These are phyloP conservation scores for Maccullochella peelii DNA, from an alignment of 2,113 vertebrate genomes.

Conservation along the genomic window DNA sequence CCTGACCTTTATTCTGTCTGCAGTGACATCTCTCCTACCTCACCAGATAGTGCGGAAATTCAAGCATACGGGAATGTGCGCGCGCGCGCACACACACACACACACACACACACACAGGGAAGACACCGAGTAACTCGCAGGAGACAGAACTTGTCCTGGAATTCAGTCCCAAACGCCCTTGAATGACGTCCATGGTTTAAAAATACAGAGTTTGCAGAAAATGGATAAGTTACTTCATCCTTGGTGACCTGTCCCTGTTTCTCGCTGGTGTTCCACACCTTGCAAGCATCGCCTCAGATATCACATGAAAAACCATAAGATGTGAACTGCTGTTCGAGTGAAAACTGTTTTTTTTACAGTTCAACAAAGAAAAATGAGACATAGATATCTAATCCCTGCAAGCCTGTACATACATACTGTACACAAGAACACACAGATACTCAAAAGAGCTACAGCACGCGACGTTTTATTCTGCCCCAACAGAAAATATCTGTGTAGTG, in stretches of 20 bases:
- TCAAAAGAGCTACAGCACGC: background rate
- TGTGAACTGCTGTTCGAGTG: background rate
- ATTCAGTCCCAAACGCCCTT: constrained; percentile 72
- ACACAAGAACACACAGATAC: constrained; percentile 23
- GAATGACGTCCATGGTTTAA: constrained; percentile 74
- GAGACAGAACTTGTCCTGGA: constrained; percentile 76
- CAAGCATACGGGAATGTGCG: constrained; percentile 53
- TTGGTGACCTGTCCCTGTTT: constrained; percentile 74
- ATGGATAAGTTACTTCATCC: constrained; percentile 71
- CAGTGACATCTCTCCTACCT: constrained; percentile 77
- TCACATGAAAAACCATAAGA: constrained; percentile 10
- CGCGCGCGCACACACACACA: constrained; percentile 2
- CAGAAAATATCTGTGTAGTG: background rate
- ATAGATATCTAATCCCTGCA: background rate
- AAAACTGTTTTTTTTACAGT: background rate
- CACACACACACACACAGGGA: constrained; percentile 34
- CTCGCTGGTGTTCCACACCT: constrained; percentile 46
- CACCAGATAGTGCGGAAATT: constrained; percentile 72
- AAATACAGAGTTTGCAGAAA: constrained; percentile 79
- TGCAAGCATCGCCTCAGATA: constrained; percentile 15
- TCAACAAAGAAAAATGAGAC: constrained; percentile 1
- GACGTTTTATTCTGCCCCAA: background rate
- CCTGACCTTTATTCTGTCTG: constrained; percentile 79
- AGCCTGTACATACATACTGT: background rate
- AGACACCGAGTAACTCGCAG: constrained; percentile 60